phyloP scores from a whole-genome alignment of 2,113 vertebrate species.

The Scatophagus argus region DNA sequence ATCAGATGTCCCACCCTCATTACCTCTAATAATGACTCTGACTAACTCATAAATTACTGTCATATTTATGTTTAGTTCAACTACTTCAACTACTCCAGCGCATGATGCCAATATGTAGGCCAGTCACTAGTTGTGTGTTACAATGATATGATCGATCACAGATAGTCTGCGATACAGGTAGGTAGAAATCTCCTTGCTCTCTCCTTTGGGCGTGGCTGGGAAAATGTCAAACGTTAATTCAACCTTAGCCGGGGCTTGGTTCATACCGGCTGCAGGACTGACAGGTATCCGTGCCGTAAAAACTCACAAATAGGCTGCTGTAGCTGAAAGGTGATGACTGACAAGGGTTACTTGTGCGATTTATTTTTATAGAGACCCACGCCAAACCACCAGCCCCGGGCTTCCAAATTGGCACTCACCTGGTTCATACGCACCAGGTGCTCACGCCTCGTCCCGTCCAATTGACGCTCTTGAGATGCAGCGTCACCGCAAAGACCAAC shows the following conservation, averaged over 20 bases:
- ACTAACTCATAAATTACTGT: not conserved
- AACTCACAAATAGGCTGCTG: not conserved
- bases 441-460: constrained; percentile 5
- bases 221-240: not conserved
- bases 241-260: not conserved
- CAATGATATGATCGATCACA: too few species aligned
- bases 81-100: too few species aligned
- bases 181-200: too few species aligned
- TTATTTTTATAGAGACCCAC: not conserved
- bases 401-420: not conserved
- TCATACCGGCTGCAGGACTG: not conserved
- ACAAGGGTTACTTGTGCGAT: not conserved
- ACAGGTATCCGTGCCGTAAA: not conserved
- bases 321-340: not conserved
- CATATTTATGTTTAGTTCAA: too few species aligned
- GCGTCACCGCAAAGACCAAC: constrained; percentile 61
- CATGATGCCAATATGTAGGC: too few species aligned
- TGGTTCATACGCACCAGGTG: not conserved
- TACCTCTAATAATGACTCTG: not conserved
- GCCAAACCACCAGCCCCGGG: too few species aligned
- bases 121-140: too few species aligned
- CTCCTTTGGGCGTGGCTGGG: constrained; percentile 40
- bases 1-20: constrained; percentile 1
- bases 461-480: constrained; percentile 1
- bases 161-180: too few species aligned